phyloP scores from a whole-genome alignment of 2,113 vertebrate species.

The Xiphophorus couchianus region DNA sequence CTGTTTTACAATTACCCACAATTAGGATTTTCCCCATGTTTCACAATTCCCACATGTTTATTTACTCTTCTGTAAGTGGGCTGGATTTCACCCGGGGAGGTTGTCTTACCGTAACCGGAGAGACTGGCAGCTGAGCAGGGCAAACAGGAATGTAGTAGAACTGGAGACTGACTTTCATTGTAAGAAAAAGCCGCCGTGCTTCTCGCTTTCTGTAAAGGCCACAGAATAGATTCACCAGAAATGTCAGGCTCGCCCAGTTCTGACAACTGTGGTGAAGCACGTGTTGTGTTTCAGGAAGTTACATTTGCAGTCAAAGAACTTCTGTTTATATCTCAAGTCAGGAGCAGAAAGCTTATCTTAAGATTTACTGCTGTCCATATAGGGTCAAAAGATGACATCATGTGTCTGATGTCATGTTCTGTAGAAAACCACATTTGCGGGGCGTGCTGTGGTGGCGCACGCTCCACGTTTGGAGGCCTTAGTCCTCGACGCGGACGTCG shows the following conservation, averaged over 20 bases:
- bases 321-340: neutral
- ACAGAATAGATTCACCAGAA: conserved; percentile 25
- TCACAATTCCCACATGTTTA: neutral
- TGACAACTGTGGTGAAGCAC: conserved; percentile 4
- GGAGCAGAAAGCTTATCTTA: neutral
- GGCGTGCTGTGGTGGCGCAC: no score
- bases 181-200: conserved; percentile 85
- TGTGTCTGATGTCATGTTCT: no score
- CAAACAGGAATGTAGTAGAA: conserved; percentile 91
- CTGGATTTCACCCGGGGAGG: conserved; percentile 20
- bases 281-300: neutral
- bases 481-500: no score
- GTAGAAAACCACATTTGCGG: no score
- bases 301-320: conserved; percentile 4
- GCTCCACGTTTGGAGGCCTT: no score
- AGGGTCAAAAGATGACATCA: no score
- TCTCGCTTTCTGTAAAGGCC: conserved; percentile 86
- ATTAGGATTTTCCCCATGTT: neutral
- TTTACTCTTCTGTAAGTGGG: neutral
- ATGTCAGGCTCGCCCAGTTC: neutral
- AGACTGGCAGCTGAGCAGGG: conserved; percentile 1
- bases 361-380: no score
- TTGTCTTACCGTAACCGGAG: conserved; percentile 65
- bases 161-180: conserved; percentile 87
- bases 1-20: neutral